phyloP scores from a whole-genome alignment of 2,888 invertebrate species.

The Acronicta aceris region DNA sequence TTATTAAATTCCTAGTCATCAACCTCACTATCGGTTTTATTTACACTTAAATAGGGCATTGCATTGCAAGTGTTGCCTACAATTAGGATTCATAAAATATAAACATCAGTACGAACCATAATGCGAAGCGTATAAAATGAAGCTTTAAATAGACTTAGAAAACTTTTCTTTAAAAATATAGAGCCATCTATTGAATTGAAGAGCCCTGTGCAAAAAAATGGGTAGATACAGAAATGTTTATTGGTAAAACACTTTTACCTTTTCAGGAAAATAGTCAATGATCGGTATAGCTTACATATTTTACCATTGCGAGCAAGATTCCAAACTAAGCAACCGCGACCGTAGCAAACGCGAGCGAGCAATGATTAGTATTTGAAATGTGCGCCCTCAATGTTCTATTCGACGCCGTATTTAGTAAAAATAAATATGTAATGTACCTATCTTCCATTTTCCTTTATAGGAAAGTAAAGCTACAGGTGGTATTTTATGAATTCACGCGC shows the following conservation, averaged over 20 bases:
- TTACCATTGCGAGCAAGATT: background rate
- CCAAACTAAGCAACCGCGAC: background rate
- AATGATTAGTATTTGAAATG: conserved; percentile 27
- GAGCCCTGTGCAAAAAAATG: too few species aligned
- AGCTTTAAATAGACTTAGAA: too few species aligned
- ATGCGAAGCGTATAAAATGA: too few species aligned
- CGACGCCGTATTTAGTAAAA: conserved; percentile 33
- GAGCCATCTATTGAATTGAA: too few species aligned
- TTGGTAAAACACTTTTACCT: background rate
- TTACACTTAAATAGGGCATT: too few species aligned
- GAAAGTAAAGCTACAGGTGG: conserved; percentile 36
- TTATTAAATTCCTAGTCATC: too few species aligned
- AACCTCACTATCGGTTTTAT: background rate
- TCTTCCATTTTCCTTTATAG: conserved; percentile 32
- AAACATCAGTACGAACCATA: too few species aligned
- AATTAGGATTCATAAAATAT: too few species aligned
- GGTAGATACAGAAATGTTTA: too few species aligned
- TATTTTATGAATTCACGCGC: conserved; percentile 46
- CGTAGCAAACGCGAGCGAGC: conserved; percentile 7
- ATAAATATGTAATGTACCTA: conserved; percentile 45
- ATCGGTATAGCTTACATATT: too few species aligned
- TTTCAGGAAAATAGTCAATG: conserved; percentile 20
- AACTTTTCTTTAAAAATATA: too few species aligned
- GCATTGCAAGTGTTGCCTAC: too few species aligned
- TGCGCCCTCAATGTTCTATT: conserved; percentile 7